phyloP scores from a whole-genome alignment of 2,797 vertebrate species.

The Esox lucius region DNA sequence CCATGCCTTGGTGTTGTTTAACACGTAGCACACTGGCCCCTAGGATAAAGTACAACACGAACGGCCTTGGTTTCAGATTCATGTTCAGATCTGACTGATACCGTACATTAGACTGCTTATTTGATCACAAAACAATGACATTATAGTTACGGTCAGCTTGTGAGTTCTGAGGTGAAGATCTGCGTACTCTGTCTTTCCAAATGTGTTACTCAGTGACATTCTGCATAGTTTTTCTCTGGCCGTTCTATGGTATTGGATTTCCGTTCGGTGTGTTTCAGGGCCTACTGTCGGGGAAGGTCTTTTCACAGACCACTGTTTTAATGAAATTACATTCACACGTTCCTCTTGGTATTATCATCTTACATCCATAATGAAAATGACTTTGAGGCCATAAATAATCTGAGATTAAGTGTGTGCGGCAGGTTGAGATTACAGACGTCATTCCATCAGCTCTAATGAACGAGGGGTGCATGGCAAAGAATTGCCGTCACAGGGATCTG shows the following conservation, averaged over 20 bases:
- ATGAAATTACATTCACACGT: conserved; percentile 61
- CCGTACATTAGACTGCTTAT: neutral
- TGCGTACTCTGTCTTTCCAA: neutral
- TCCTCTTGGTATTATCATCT: conserved; percentile 48
- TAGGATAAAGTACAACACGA: neutral
- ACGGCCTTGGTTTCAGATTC: neutral
- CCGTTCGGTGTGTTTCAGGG: conserved; percentile 29
- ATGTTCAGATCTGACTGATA: neutral
- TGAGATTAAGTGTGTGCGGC: conserved; percentile 31
- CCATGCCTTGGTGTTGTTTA: conserved; percentile 4
- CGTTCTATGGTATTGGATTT: conserved; percentile 11
- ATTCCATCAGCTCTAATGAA: conserved; percentile 52
- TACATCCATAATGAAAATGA: conserved; percentile 49
- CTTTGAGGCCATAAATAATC: conserved; percentile 63
- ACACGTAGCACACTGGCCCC: neutral
- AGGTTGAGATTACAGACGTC: conserved; percentile 63
- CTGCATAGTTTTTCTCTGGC: conserved; percentile 8
- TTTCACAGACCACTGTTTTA: conserved; percentile 40
- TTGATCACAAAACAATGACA: neutral
- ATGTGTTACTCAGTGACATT: neutral
- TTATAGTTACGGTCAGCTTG: neutral
- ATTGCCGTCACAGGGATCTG: neutral
- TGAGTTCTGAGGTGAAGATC: conserved; percentile 9
- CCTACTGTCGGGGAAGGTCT: conserved; percentile 53
- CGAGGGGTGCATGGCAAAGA: conserved; percentile 2